Base-by-base conservation (phyloP, 2,113 vertebrate species). In the Strix uralensis region DNA sequence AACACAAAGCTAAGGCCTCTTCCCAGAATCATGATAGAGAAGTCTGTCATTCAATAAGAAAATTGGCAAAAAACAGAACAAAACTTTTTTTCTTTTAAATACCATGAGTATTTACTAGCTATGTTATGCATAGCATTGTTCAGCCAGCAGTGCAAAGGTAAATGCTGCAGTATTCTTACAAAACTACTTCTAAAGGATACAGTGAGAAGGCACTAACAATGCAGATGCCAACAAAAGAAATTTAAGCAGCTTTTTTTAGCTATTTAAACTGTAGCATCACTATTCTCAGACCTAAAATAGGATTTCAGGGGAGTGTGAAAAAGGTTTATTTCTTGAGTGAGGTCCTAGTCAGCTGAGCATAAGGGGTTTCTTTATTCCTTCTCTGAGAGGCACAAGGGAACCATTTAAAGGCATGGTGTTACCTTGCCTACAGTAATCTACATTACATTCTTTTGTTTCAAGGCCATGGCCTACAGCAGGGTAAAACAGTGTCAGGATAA, bases 361-460 rank as follows among this genome's bases (percentile, higher is more conserved):
- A 75, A 66, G n/a, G 38, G 8, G 22, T 77, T 83, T 93, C 72
- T 81, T 83, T 75, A 67, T 87, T 93, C 55, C 26, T 80, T 79
- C 73, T 52, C 82, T 83, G 38, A 88, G 80, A 94, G 13, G 57
- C 69, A 57, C 61, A 89, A 81, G 2, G 81, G 86, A 67, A 58
- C 10, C 36, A n/a, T 82, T 89, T 65, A 47, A 83, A 92, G 36
- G 11, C 78, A 77, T 19, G 32, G 15, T 81, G 80, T 79, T 94
- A 59, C 49, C 71, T 66, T 90, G 79, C 46, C 92, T 87, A 61
- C 82, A 67, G 65, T 89, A 86, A 91, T 81, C 71, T 38, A 57
- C 38, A 49, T 32, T 30, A 63, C 10, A 83, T 59, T 69, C 63
- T 67, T 88, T 57, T 90, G 46, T 92, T 61, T 93, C 58, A 79